phyloP scores from a whole-genome alignment of 2,113 vertebrate genomes.

The Cyphomyrus plagiostoma region DNA sequence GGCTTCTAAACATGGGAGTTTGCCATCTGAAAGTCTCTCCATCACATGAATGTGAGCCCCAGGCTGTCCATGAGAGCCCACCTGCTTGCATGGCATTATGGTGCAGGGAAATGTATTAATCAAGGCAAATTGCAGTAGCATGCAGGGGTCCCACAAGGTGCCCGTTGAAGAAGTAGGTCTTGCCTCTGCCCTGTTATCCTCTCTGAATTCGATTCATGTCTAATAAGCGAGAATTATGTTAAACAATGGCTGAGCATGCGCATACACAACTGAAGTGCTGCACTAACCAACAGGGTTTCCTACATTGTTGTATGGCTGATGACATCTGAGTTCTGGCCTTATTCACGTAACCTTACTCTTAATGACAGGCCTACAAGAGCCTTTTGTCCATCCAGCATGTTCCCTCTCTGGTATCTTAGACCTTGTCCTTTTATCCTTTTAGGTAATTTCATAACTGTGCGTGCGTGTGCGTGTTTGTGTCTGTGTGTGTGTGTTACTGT shows the following conservation, averaged over 20 bases:
- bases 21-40: neutral
- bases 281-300: conserved; percentile 17
- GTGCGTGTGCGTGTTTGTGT: neutral
- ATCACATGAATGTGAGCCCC: conserved; percentile 13
- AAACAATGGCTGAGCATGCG: neutral
- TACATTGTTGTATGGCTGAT: conserved; percentile 11
- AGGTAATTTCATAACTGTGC: neutral
- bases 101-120: conserved; percentile 3
- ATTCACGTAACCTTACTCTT: conserved; percentile 35
- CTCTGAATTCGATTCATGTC: neutral
- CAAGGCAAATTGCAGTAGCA: neutral
- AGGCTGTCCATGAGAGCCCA: neutral
- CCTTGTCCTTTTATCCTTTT: neutral
- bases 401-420: neutral
- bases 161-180: neutral
- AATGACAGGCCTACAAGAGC: conserved; percentile 27
- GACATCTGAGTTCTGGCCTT: conserved; percentile 28
- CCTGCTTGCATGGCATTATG: neutral
- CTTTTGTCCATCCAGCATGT: conserved; percentile 21
- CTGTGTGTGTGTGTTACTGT: neutral
- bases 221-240: neutral
- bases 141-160: neutral
- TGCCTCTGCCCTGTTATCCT: neutral
- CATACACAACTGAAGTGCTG: neutral
- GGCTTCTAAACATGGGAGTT: conserved; percentile 1